Percentiles rank a stretch among this genome's conserved stretches.
Evolutionary conservation across 2,888 invertebrate species (phyloP).

Genomic region (Pachydiplax longipennis): DNA sequence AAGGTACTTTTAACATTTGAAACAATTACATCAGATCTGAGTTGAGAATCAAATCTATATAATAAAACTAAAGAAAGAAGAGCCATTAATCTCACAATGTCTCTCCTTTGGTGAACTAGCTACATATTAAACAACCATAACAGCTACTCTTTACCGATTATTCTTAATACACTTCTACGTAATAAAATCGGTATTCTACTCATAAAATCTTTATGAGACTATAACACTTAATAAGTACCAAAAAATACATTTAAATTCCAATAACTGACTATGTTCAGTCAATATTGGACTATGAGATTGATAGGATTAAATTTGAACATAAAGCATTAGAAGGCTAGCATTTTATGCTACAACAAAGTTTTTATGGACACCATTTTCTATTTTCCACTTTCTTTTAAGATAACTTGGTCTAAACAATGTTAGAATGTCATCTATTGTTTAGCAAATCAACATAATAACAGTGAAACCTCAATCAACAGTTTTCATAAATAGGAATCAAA

Average conservation of each 20-base stretch:
- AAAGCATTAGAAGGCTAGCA: constrained; percentile 8
- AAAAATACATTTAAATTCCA: not conserved
- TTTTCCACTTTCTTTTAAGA: not conserved
- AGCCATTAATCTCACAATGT: not conserved
- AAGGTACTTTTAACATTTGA: not conserved
- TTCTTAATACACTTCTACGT: not conserved
- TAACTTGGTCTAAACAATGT: not conserved
- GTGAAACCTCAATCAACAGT: not conserved
- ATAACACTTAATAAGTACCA: not conserved
- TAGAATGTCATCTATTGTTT: not conserved
- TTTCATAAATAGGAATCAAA: not conserved
- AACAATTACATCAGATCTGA: not conserved
- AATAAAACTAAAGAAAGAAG: not conserved
- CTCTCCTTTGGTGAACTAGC: not conserved
- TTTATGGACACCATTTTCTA: not conserved
- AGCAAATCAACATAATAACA: not conserved
- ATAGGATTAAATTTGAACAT: not conserved
- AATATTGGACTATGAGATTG: not conserved
- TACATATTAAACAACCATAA: constrained; percentile 15
- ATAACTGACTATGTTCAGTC: not conserved
- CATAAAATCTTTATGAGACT: not conserved
- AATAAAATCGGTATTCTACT: not conserved
- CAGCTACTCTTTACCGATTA: not conserved
- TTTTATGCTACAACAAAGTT: not conserved
- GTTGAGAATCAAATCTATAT: not conserved